A percentile compares a stretch with the other conserved stretches of the same genome.
Conservation (phyloP, 2,888 invertebrate species). For the Adelognathus sp. region DNA sequence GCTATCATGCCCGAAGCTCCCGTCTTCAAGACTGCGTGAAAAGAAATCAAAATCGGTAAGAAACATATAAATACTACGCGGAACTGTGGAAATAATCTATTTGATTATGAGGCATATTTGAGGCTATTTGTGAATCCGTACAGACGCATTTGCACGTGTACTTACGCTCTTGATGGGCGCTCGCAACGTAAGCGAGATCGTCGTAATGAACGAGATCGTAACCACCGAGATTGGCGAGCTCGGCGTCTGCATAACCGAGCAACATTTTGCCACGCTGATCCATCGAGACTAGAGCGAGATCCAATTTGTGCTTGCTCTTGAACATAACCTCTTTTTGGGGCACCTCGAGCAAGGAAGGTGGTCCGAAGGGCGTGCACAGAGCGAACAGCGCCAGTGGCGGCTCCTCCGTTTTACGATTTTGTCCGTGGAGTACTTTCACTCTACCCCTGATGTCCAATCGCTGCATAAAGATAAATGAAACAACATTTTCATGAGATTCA, state of each 20-base stretch:
- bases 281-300: conserved; percentile 97
- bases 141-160: conserved; percentile 63
- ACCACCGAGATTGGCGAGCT: conserved; percentile 95
- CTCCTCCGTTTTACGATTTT: conserved; percentile 96
- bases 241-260: conserved; percentile 96
- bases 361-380: conserved; percentile 99
- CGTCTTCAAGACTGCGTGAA: conserved; percentile 94
- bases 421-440: conserved; percentile 97
- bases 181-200: conserved; percentile 98
- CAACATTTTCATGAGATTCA: too few relatives aligned
- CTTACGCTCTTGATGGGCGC: conserved; percentile 99
- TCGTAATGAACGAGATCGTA: conserved; percentile 99
- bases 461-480: conserved; percentile 82
- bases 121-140: too few relatives aligned
- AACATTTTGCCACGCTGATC: conserved; percentile 98
- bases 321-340: conserved; percentile 99
- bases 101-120: too few relatives aligned
- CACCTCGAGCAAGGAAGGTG: conserved; percentile 97
- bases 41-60: conserved; percentile 1
- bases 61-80: background rate
- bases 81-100: too few relatives aligned
- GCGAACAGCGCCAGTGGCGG: conserved; percentile 98
- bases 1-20: conserved; percentile 99
- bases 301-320: conserved; percentile 99
- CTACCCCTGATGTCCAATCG: conserved; percentile 98